phyloP scores from a whole-genome alignment of 2,797 vertebrate species.

The Enteromius afrohamiltoni region DNA sequence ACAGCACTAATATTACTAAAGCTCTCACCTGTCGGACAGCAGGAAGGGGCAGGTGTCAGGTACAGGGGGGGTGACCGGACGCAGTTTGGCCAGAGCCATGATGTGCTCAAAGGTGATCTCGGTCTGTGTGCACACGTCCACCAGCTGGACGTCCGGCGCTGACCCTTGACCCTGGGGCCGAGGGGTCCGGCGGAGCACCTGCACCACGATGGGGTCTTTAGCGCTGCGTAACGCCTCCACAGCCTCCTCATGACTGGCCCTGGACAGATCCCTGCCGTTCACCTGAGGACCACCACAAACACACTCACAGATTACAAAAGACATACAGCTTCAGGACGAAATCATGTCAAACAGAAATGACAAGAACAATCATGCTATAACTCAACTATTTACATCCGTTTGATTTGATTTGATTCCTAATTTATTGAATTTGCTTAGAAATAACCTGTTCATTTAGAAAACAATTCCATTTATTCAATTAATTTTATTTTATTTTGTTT shows the following conservation, averaged over 20 bases:
- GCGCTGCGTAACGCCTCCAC: slow-evolving; percentile 89
- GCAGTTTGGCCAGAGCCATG: slow-evolving; percentile 93
- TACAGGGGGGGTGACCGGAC: slow-evolving; percentile 91
- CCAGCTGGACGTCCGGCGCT: slow-evolving; percentile 69
- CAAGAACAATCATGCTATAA: too few species aligned
- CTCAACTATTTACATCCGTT: too few species aligned
- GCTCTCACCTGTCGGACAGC: slow-evolving; percentile 86
- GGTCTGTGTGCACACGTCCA: slow-evolving; percentile 91
- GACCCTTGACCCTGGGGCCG: slow-evolving; percentile 78
- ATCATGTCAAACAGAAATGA: too few species aligned
- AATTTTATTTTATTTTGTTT: too few species aligned
- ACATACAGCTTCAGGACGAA: too few species aligned
- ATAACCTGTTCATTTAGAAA: too few species aligned
- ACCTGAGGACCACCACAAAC: slow-evolving; percentile 70
- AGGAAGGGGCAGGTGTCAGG: slow-evolving; percentile 96
- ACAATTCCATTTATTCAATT: too few species aligned
- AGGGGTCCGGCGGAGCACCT: slow-evolving; percentile 89
- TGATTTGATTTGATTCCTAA: too few species aligned
- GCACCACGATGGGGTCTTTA: slow-evolving; percentile 95
- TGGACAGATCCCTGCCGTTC: slow-evolving; percentile 93
- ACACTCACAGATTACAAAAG: too few species aligned
- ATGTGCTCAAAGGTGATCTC: slow-evolving; percentile 95
- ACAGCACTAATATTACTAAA: too few species aligned
- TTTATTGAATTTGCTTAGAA: too few species aligned
- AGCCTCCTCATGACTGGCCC: slow-evolving; percentile 93